Base-by-base conservation (phyloP, 2,888 invertebrate genomes). In the Spodoptera littoralis region DNA sequence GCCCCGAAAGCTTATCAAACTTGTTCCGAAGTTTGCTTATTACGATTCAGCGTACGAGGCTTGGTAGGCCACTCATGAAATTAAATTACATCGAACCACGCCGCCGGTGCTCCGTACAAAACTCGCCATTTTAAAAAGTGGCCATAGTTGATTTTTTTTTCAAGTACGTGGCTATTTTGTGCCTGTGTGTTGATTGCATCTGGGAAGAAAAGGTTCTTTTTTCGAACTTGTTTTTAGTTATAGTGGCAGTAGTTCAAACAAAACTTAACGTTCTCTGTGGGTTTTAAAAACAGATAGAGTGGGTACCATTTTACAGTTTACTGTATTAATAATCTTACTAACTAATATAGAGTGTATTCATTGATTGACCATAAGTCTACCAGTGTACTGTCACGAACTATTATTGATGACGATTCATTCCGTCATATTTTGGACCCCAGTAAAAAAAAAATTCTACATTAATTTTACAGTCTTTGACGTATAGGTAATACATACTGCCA, bases 11-110 rank as follows among this genome's bases (percentile, higher is more conserved):
- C 88, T 88, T 89, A 90, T 90, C 88, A 90, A 90, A 91, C 86
- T 90, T 86, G 84, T 83, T 84, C 79, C 80, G 77, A 90, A 91
- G 87, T 91, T 91, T 83, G 84, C 90, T 87, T 87, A 88, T 89
- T 90, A 90, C 86, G 84, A 89, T 88, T 89, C 88, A 81, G 81
- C 84, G 86, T 84, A 84, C 83, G 81, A 82, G 81, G 71, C 76
- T 74, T 80, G 83, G 86, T 82, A 84, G 89, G 83, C 90, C 89
- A 91, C 91, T 90, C 90, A 88, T 87, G 88, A 88, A 90, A 91
- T 92, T 91, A 92, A 91, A 92, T 91, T 90, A 91, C 88, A 87
- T 84, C 84, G 86, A 89, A 86, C 85, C 82, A 62, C 76, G 79
- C 74, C 76, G 78, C 62, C 77, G 71, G 84, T 82, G 74, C 83